phyloP scores from a whole-genome alignment of 2,113 vertebrate genomes.

The Carollia perspicillata region DNA sequence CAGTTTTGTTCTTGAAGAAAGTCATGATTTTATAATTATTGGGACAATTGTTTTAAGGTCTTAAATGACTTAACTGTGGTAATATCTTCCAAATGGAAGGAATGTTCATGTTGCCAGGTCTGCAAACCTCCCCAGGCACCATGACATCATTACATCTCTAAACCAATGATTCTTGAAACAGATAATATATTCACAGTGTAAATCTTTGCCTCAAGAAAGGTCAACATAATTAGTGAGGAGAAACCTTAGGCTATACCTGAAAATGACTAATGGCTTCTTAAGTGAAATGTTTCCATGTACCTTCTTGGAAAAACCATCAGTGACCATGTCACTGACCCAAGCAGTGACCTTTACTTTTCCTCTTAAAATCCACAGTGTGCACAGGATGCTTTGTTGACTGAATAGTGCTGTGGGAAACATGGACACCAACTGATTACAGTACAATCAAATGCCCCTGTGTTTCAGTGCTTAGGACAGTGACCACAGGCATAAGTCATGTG shows the following conservation, averaged over 20 bases:
- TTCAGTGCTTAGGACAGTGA: neutral
- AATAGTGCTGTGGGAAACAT: neutral
- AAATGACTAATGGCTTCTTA: slow-evolving; percentile 74
- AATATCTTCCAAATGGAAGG: neutral
- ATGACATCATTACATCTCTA: slow-evolving; percentile 58
- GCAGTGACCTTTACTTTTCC: neutral
- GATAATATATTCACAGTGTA: slow-evolving; percentile 65
- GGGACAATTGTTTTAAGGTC: neutral
- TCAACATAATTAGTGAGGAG: slow-evolving; percentile 74
- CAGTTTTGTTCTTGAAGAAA: slow-evolving; percentile 43
- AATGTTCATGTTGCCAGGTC: neutral
- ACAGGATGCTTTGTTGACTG: neutral
- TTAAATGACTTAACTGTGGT: neutral
- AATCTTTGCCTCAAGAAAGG: slow-evolving; percentile 74
- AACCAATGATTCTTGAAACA: slow-evolving; percentile 71
- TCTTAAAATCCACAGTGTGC: neutral
- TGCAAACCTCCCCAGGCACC: neutral
- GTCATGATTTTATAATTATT: neutral
- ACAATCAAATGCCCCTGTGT: neutral
- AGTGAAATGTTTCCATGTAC: neutral
- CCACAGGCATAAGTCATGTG: neutral
- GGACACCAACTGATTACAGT: neutral
- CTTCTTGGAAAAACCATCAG: slow-evolving; percentile 57
- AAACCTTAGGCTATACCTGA: slow-evolving; percentile 62
- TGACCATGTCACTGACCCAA: slow-evolving; percentile 53